phyloP scores from a whole-genome alignment of 2,888 invertebrate species.

The Mesodorylaimus sp. region DNA sequence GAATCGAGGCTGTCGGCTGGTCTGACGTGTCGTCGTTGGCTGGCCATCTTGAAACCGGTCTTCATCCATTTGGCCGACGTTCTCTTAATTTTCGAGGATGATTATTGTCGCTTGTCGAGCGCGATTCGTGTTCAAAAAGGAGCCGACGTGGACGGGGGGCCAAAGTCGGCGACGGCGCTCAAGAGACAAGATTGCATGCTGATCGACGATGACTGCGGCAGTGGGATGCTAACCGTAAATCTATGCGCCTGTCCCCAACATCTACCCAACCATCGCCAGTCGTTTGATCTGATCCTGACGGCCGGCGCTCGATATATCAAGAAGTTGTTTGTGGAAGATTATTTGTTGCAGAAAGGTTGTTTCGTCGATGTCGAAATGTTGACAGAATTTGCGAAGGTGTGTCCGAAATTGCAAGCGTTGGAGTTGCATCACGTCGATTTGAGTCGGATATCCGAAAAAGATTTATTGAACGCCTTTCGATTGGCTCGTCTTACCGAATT shows the following conservation, averaged over 20 bases:
- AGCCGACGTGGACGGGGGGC: too few relatives aligned
- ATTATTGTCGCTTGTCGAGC: too few relatives aligned
- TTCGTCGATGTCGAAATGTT: neutral
- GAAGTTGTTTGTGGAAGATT: neutral
- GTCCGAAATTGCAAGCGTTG: neutral
- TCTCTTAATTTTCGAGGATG: neutral
- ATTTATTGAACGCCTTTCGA: neutral
- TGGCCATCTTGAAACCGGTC: neutral
- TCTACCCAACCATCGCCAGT: neutral
- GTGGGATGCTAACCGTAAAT: neutral
- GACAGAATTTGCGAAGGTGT: neutral
- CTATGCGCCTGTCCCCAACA: neutral
- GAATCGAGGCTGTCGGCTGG: neutral
- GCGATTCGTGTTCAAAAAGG: too few relatives aligned
- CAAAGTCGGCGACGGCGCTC: too few relatives aligned
- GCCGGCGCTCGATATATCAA: neutral
- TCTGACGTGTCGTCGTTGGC: neutral
- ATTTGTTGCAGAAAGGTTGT: neutral
- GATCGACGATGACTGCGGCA: neutral
- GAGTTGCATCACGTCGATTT: slow-evolving; percentile 1
- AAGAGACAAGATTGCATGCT: too few relatives aligned
- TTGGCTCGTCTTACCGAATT: neutral
- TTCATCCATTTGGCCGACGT: neutral
- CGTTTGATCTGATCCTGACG: neutral
- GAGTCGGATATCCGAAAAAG: neutral